Percentiles rank a stretch among this genome's conserved stretches.
These are phyloP conservation scores for Uloborus plumipes DNA, from an alignment of 2,888 invertebrate species.

Conservation along the genomic window DNA sequence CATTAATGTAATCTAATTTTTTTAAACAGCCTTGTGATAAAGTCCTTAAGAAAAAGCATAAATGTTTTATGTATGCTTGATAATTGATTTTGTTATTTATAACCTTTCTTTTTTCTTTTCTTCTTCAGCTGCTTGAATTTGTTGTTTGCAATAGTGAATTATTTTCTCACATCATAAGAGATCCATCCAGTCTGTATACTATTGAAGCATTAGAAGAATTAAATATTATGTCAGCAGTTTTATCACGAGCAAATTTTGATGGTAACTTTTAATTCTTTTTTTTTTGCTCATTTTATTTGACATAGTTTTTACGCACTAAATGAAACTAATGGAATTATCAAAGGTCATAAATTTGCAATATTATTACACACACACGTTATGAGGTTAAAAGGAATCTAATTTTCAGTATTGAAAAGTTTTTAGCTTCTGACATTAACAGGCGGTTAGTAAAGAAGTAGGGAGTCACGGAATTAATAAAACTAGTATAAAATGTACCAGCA, in stretches of 20 bases:
- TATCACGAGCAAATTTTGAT: conserved; percentile 59
- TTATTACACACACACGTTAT: no score
- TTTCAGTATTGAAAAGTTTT: no score
- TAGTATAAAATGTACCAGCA: no score
- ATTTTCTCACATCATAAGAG: conserved; percentile 52
- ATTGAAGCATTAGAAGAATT: conserved; percentile 51
- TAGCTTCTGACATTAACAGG: no score
- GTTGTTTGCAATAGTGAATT: conserved; percentile 57
- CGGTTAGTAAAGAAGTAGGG: no score
- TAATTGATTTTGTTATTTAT: conserved; percentile 57
- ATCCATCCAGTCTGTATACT: conserved; percentile 46
- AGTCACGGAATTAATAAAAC: no score
- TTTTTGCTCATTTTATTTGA: background rate
- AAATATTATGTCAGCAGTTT: conserved; percentile 56
- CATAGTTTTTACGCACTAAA: background rate
- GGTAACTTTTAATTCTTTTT: conserved; percentile 12
- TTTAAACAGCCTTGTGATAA: background rate
- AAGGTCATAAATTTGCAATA: no score
- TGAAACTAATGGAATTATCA: no score
- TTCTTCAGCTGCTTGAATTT: conserved; percentile 54
- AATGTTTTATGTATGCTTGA: background rate
- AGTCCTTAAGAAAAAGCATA: no score
- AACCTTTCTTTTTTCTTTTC: no score
- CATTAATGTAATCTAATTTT: no score
- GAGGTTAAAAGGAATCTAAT: no score